Conservation (phyloP, 1,140 invertebrate species). For the Ephestia elutella region DNA sequence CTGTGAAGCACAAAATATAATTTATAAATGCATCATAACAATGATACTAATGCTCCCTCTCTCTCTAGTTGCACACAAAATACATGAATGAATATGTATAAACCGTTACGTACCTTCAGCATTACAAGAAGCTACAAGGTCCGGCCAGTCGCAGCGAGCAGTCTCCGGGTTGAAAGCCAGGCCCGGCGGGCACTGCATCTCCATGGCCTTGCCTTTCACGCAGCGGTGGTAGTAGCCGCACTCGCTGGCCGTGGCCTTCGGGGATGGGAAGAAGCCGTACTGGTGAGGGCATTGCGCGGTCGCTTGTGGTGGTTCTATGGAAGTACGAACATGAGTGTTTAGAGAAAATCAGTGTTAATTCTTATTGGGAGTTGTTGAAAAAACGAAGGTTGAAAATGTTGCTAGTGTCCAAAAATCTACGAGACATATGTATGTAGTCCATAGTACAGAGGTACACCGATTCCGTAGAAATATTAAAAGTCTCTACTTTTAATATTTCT, state of each 20-base stretch:
- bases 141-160: constrained; percentile 89
- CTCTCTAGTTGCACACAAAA: too few relatives aligned
- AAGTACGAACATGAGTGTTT: background rate
- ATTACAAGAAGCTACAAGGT: constrained; percentile 83
- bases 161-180: constrained; percentile 85
- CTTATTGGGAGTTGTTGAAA: too few relatives aligned
- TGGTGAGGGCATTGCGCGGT: constrained; percentile 87
- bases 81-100: background rate
- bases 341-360: background rate
- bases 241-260: constrained; percentile 68
- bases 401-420: too few relatives aligned
- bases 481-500: too few relatives aligned
- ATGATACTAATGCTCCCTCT: too few relatives aligned
- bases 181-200: constrained; percentile 84
- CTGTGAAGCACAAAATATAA: too few relatives aligned
- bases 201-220: constrained; percentile 78
- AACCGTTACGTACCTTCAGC: constrained; percentile 75
- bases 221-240: constrained; percentile 89
- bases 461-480: too few relatives aligned
- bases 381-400: too few relatives aligned
- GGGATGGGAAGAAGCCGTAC: constrained; percentile 86
- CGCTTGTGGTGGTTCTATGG: constrained; percentile 70
- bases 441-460: too few relatives aligned
- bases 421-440: too few relatives aligned
- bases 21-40: too few relatives aligned